Conservation (phyloP, 2,113 vertebrate genomes). For the Eira barbara region DNA sequence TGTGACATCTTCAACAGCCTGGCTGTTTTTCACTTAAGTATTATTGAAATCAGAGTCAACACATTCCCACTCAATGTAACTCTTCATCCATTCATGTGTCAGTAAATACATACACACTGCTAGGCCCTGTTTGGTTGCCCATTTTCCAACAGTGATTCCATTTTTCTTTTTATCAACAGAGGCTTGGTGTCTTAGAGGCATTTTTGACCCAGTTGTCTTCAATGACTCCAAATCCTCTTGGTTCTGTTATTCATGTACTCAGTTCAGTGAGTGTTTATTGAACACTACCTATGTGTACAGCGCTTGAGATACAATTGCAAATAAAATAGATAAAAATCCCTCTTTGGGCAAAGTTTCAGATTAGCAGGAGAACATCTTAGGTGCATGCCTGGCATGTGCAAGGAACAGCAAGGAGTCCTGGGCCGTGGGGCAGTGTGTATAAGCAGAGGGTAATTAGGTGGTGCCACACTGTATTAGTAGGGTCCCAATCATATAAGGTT, state of each 20-base stretch:
- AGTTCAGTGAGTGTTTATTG: background rate
- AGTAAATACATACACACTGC: background rate
- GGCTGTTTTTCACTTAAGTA: background rate
- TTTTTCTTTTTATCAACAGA: background rate
- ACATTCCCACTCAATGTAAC: background rate
- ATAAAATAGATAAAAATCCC: background rate
- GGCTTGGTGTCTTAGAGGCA: background rate
- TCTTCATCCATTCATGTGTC: background rate
- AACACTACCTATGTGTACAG: background rate
- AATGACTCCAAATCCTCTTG: background rate
- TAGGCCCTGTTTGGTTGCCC: background rate
- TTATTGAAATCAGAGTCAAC: background rate
- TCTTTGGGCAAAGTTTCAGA: background rate
- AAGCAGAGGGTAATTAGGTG: background rate
- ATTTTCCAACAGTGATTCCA: background rate
- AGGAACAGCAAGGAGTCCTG: background rate
- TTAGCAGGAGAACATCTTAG: background rate
- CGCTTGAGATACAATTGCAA: background rate
- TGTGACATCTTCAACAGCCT: background rate
- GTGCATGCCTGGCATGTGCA: background rate
- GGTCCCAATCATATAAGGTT: background rate
- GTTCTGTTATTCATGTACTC: background rate
- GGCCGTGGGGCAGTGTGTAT: background rate
- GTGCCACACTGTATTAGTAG: background rate
- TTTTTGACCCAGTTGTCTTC: background rate